These are phyloP conservation scores for Forbesichthys papilliferus DNA, from an alignment of 2,113 vertebrate species.

Conservation along the genomic window DNA sequence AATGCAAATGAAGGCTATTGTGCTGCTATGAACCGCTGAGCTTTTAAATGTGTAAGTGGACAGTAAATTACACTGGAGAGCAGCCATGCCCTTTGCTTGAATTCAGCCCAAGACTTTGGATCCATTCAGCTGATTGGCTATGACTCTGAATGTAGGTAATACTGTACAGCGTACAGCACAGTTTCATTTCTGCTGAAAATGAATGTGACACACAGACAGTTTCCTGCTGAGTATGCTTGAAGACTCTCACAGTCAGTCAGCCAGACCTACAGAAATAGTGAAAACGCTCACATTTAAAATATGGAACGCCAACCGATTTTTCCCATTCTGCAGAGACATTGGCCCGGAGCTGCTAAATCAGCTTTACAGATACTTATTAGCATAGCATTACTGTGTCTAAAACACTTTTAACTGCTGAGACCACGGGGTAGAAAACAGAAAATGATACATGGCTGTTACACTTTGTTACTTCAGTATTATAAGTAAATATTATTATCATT, in stretches of 20 bases:
- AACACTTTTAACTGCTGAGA: slow-evolving; percentile 8
- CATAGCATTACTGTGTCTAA: slow-evolving; percentile 25
- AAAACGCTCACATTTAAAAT: slow-evolving; percentile 53
- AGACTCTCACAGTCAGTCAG: not conserved
- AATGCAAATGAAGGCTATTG: slow-evolving; percentile 47
- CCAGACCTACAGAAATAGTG: slow-evolving; percentile 21
- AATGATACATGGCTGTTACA: not conserved
- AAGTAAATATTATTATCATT: no score
- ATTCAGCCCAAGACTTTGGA: slow-evolving; percentile 6
- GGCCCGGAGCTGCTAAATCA: slow-evolving; percentile 33
- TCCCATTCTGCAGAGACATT: slow-evolving; percentile 49
- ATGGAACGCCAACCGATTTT: slow-evolving; percentile 30
- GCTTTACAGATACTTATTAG: not conserved
- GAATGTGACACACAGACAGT: not conserved
- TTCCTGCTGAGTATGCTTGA: slow-evolving; percentile 13
- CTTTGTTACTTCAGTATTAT: not conserved
- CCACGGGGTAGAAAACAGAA: not conserved
- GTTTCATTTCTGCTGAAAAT: no score
- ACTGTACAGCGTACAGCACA: not conserved
- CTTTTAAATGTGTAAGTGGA: slow-evolving; percentile 45
- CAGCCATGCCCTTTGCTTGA: slow-evolving; percentile 21
- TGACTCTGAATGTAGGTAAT: slow-evolving; percentile 1
- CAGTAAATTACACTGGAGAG: slow-evolving; percentile 39
- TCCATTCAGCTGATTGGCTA: slow-evolving; percentile 9
- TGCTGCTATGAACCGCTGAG: slow-evolving; percentile 30